Evolutionary conservation across 2,797 vertebrate species (phyloP).

Genomic region (Orestias chungarensis): DNA sequence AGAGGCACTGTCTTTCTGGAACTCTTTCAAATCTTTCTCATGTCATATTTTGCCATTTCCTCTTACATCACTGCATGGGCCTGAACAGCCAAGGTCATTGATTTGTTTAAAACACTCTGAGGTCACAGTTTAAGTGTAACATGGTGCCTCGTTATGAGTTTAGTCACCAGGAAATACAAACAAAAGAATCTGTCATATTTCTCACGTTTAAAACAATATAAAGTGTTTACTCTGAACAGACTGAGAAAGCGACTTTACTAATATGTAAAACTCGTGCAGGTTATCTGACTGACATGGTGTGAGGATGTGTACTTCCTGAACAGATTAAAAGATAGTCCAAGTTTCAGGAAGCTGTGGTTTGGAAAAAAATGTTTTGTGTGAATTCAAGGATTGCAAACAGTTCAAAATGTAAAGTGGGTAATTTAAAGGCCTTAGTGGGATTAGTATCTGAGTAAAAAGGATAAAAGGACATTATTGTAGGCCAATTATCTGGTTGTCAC

Average conservation of each 20-base stretch:
- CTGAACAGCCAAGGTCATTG: constrained; percentile 1
- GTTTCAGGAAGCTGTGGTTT: background rate
- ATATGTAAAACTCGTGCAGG: background rate
- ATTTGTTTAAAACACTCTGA: constrained; percentile 3
- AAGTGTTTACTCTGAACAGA: background rate
- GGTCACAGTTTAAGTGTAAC: background rate
- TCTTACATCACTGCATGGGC: background rate
- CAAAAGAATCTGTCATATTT: background rate
- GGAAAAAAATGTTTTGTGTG: too few relatives aligned
- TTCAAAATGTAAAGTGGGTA: background rate
- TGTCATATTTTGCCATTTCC: background rate
- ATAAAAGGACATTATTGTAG: background rate
- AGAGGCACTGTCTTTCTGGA: background rate
- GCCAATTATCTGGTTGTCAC: background rate
- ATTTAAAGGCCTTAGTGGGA: too few relatives aligned
- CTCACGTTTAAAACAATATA: background rate
- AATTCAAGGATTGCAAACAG: background rate
- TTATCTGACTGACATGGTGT: background rate
- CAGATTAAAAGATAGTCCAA: background rate
- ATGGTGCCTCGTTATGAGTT: background rate
- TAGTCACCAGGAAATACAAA: background rate
- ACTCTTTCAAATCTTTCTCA: background rate
- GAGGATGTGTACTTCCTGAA: constrained; percentile 3
- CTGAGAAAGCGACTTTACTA: background rate
- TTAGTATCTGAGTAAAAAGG: background rate